These are phyloP conservation scores for Loris lydekkerianus DNA, from an alignment of 2,797 vertebrate species.

Conservation along the genomic window DNA sequence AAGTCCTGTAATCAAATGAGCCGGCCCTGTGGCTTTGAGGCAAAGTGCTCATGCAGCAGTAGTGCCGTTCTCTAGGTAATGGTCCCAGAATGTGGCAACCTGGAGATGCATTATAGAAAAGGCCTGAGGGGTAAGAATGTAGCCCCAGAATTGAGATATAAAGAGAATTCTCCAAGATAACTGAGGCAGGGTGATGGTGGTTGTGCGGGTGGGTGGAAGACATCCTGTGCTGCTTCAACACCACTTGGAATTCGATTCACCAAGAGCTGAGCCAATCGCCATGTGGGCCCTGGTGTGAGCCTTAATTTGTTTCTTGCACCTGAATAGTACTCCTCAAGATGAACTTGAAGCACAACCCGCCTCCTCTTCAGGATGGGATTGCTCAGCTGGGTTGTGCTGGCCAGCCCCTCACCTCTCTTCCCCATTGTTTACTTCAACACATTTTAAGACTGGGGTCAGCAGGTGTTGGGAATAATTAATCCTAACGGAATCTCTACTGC, in stretches of 20 bases:
- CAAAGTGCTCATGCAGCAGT: neutral
- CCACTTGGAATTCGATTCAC: neutral
- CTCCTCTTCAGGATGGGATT: neutral
- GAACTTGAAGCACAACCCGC: neutral
- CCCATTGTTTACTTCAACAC: neutral
- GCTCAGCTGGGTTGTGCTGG: neutral
- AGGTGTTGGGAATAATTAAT: neutral
- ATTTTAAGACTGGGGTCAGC: neutral
- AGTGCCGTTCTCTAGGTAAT: rapidly evolving
- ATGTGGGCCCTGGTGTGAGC: neutral
- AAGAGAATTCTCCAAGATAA: neutral
- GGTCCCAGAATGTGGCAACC: no score
- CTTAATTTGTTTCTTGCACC: neutral
- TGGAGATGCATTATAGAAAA: neutral
- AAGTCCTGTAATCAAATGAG: neutral
- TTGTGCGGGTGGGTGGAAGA: neutral
- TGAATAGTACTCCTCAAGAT: neutral
- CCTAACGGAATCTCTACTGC: neutral
- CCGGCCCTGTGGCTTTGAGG: neutral
- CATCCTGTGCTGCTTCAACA: neutral
- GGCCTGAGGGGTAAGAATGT: neutral
- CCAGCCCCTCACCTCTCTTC: neutral
- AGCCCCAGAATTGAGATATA: neutral
- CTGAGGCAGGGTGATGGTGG: neutral
- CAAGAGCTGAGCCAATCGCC: neutral